Evolutionary conservation across 2,797 vertebrate genomes (phyloP), one percentile per base, ranked within the genome.

Genomic region (Labeo calbasu): DNA sequence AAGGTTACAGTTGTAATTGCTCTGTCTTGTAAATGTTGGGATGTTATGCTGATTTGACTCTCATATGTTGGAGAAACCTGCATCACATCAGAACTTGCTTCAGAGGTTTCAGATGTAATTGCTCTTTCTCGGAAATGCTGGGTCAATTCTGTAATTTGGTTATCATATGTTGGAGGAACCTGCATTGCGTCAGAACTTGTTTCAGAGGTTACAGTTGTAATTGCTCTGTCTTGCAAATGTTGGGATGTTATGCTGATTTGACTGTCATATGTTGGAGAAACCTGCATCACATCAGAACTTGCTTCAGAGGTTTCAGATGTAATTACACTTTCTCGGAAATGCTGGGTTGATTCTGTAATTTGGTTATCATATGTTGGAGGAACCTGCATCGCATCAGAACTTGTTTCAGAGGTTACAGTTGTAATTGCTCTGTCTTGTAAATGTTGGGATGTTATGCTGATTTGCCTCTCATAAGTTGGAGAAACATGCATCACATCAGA

Each of bases 181-280:
- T 43, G 40, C 7, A 43, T 8, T 7, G 9, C 76, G 68, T 88
- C 83, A 36, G 75, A 85, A 85, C 1, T 63, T n/a, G 19, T 2
- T 61, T 93, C 89, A 6, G 92, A 88, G 36, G 2, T 14, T 5
- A 3, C 36, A 48, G 65, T 79, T 68, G 85, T 28, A 12, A 90
- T 50, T 28, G 95, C 91, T 90, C 57, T 61, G 5, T 25, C 57
- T 23, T 25, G n/a, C 25, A 61, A 61, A 23, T 13, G n/a, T 23
- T 25, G n/a, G 8, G 57, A 5, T 61, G n/a, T 5, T 5, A 5
- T 12, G 23, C n/a, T 12, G 3, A 25, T 0, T 61, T 61, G n/a
- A 9, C 4, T 13, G 1, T 61, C n/a, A 61, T 5, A 13, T 6
- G 1, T 5, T 0, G n/a, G n/a, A 25, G 11, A 0, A 61, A 25